These are phyloP conservation scores for Thysanoteuthis rhombus DNA, from an alignment of 2,888 invertebrate genomes.

Conservation along the genomic window DNA sequence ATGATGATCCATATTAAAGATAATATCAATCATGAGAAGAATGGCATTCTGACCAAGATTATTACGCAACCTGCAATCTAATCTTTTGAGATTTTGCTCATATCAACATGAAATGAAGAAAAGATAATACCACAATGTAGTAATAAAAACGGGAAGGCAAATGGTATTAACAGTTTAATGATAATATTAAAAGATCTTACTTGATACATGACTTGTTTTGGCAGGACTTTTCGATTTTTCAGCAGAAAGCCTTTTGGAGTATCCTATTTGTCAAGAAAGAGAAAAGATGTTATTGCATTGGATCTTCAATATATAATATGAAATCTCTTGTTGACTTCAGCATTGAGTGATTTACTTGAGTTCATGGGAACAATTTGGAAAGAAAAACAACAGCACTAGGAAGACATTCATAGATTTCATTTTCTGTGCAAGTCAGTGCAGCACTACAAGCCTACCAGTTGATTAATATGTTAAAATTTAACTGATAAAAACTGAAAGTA, in stretches of 20 bases:
- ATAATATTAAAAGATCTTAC: background rate
- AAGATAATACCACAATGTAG: background rate
- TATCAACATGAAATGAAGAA: too few relatives aligned
- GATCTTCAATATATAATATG: background rate
- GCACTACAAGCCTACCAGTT: too few relatives aligned
- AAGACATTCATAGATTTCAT: too few relatives aligned
- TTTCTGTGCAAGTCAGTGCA: too few relatives aligned
- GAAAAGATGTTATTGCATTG: background rate
- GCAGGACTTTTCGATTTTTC: background rate
- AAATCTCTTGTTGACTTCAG: background rate
- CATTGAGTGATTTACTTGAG: background rate
- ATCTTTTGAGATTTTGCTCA: too few relatives aligned
- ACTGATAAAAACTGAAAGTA: too few relatives aligned
- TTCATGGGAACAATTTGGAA: background rate
- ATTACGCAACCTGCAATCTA: too few relatives aligned
- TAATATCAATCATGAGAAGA: too few relatives aligned
- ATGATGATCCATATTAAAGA: too few relatives aligned
- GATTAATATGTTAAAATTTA: too few relatives aligned
- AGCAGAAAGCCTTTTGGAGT: background rate
- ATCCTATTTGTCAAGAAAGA: background rate
- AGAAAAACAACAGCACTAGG: too few relatives aligned
- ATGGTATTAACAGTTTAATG: background rate
- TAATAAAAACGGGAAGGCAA: background rate
- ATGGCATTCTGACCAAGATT: too few relatives aligned
- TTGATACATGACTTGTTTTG: background rate